A percentile compares a stretch with the other conserved stretches of the same genome.
These are phyloP conservation scores for Pontoporia blainvillei DNA, from an alignment of 2,113 vertebrate genomes.

Conservation along the genomic window DNA sequence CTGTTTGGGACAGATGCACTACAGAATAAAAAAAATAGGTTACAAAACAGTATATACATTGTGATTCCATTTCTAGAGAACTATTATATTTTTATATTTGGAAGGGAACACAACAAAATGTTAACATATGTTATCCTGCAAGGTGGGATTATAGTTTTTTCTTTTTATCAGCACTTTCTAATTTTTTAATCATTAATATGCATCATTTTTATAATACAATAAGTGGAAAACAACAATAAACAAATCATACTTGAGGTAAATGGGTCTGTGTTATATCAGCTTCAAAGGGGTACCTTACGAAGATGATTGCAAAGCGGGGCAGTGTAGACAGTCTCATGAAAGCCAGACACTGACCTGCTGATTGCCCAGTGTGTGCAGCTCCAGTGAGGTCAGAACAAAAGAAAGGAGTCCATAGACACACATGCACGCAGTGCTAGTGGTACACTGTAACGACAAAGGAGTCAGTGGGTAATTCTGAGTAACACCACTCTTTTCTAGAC, in stretches of 20 bases:
- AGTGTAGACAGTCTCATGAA: background rate
- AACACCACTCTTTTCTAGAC: background rate
- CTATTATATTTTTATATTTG: background rate
- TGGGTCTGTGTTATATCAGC: background rate
- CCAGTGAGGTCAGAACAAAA: conserved; percentile 93
- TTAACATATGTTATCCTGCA: background rate
- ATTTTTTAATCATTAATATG: background rate
- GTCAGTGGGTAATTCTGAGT: background rate
- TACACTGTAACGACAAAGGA: conserved; percentile 84
- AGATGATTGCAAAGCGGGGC: background rate
- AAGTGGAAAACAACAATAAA: background rate
- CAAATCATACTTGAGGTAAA: background rate
- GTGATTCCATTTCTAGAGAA: background rate
- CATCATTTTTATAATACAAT: background rate
- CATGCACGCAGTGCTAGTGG: conserved; percentile 95
- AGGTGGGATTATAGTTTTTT: background rate
- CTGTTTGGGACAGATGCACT: background rate
- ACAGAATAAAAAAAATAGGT: background rate
- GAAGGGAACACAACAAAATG: background rate
- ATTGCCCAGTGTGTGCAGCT: conserved; percentile 91
- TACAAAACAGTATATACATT: background rate
- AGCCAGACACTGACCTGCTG: conserved; percentile 86
- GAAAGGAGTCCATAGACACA: conserved; percentile 95
- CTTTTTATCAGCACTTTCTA: background rate
- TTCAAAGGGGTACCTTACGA: background rate